These are phyloP conservation scores for Coreoperca whiteheadi DNA, from an alignment of 2,113 vertebrate genomes.

Conservation along the genomic window DNA sequence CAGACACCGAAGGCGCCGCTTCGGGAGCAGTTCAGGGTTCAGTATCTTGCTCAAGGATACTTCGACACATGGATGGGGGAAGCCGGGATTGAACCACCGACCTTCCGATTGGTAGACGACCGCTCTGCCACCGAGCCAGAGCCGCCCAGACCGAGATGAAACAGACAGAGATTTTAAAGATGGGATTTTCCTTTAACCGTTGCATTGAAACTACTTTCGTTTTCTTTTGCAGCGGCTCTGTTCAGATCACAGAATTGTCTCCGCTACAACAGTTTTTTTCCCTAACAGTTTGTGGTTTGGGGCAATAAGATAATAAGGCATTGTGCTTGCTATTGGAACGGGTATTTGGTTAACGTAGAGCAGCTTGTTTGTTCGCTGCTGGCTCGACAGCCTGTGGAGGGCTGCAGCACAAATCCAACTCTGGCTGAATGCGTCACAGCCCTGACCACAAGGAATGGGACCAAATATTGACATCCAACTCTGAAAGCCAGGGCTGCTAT, in stretches of 20 bases:
- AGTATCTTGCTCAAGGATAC: too few relatives aligned
- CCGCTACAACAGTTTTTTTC: constrained; percentile 20
- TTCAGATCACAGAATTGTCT: constrained; percentile 6
- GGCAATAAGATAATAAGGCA: constrained; percentile 47
- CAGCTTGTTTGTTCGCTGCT: constrained; percentile 60
- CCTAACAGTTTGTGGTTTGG: constrained; percentile 43
- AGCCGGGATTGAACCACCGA: too few relatives aligned
- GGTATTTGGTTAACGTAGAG: constrained; percentile 35
- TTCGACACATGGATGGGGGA: too few relatives aligned
- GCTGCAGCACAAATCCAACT: constrained; percentile 48
- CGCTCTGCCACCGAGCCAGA: too few relatives aligned
- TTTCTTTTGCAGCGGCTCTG: constrained; percentile 1
- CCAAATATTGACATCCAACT: constrained; percentile 70
- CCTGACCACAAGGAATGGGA: constrained; percentile 57
- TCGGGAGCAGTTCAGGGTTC: too few relatives aligned
- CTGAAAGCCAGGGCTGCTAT: constrained; percentile 45
- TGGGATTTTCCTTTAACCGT: background rate
- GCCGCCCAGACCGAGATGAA: too few relatives aligned
- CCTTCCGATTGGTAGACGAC: too few relatives aligned
- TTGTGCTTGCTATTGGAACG: constrained; percentile 49
- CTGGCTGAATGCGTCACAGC: constrained; percentile 57
- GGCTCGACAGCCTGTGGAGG: constrained; percentile 30
- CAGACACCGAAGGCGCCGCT: too few relatives aligned
- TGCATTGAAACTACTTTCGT: background rate
- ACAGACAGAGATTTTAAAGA: background rate